Percentiles rank a stretch among this genome's conserved stretches.
Conservation (phyloP, 2,113 vertebrate genomes). For the Taurulus bubalis region DNA sequence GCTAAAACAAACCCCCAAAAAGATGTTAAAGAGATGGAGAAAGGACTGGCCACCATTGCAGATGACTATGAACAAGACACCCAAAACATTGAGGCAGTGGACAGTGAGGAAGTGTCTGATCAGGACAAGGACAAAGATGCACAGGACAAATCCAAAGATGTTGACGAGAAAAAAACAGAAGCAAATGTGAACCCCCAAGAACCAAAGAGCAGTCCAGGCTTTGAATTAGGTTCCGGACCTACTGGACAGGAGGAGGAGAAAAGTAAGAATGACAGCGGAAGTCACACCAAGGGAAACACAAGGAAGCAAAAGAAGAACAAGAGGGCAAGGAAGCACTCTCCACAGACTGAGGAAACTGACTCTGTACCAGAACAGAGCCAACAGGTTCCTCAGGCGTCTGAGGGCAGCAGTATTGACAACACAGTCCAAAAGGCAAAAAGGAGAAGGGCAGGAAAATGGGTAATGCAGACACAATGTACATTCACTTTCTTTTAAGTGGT, state of each 20-base stretch:
- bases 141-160: constrained; percentile 6
- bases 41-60: constrained; percentile 34
- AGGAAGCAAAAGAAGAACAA: constrained; percentile 76
- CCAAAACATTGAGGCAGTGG: constrained; percentile 46
- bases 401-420: constrained; percentile 48
- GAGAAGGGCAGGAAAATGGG: constrained; percentile 81
- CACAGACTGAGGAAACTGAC: constrained; percentile 65
- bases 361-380: constrained; percentile 27
- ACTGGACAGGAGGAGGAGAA: constrained; percentile 54
- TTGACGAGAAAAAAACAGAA: constrained; percentile 18
- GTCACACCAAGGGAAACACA: constrained; percentile 60
- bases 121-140: constrained; percentile 30
- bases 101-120: constrained; percentile 34
- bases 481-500: neutral
- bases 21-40: constrained; percentile 29
- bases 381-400: constrained; percentile 41
- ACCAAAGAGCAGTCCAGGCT: constrained; percentile 9
- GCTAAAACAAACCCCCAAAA: constrained; percentile 32
- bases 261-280: constrained; percentile 54
- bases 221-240: neutral
- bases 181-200: constrained; percentile 29
- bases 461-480: constrained; percentile 39
- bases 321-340: constrained; percentile 67
- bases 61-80: constrained; percentile 51
- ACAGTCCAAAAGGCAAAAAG: constrained; percentile 70